Evolutionary conservation across 2,113 vertebrate species (phyloP).

Genomic region (Melanocharis versteri): DNA sequence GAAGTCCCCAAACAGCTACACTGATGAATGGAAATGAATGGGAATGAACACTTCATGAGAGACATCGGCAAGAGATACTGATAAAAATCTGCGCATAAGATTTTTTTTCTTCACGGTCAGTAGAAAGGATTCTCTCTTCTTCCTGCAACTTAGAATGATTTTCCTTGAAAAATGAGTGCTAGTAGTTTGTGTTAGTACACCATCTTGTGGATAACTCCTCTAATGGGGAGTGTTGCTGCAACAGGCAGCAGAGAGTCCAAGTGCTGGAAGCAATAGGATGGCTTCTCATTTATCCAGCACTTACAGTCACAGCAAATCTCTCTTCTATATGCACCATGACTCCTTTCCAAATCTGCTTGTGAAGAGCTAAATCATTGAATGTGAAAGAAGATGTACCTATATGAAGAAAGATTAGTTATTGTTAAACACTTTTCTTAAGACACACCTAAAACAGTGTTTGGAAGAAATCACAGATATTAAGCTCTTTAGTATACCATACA

Average conservation of each 20-base stretch:
- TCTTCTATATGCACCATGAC: neutral
- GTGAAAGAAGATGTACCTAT: neutral
- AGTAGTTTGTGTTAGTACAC: constrained; percentile 65
- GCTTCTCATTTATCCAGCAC: fast-evolving
- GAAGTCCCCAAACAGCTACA: constrained; percentile 24
- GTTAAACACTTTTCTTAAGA: neutral
- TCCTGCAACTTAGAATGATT: neutral
- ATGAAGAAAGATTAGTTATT: neutral
- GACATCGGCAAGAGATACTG: neutral
- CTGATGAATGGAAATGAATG: neutral
- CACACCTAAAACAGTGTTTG: neutral
- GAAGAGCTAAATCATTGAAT: neutral
- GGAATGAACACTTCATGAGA: neutral
- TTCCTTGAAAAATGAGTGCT: neutral
- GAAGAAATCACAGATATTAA: neutral
- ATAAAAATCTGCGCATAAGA: neutral
- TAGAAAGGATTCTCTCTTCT: neutral
- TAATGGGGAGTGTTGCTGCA: neutral
- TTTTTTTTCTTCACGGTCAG: neutral
- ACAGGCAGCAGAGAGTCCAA: neutral
- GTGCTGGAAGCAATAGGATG: neutral
- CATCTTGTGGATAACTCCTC: constrained; percentile 63
- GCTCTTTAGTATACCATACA: neutral
- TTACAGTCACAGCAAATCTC: neutral
- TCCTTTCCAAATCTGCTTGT: neutral